A percentile compares a stretch with the other conserved stretches of the same genome.
These are phyloP conservation scores for Gnathonemus longibarbis DNA, from an alignment of 2,113 vertebrate genomes.

Conservation along the genomic window DNA sequence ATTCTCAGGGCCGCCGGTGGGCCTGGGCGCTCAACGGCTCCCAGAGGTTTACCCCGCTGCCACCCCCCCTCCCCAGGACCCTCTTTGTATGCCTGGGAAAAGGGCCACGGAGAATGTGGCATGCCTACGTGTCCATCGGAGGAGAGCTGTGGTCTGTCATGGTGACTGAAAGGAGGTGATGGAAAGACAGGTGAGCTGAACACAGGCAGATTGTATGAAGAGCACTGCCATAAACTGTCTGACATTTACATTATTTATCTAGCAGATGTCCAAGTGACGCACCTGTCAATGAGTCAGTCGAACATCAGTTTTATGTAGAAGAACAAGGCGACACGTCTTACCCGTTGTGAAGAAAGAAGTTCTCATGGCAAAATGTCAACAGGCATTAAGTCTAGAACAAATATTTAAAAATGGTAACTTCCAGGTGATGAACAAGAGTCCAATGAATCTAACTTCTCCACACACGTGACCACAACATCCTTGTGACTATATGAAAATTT, in stretches of 20 bases:
- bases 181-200: not conserved
- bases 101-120: not conserved
- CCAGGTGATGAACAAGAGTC: not conserved
- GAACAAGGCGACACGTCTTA: not conserved
- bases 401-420: not conserved
- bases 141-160: not conserved
- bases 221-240: not conserved
- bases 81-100: conserved; percentile 20
- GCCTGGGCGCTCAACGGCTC: not conserved
- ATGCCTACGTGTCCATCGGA: not conserved
- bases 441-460: not conserved
- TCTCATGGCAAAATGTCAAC: not conserved
- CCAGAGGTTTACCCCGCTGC: not conserved
- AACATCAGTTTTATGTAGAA: not conserved
- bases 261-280: not conserved
- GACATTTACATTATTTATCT: not conserved
- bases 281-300: not conserved
- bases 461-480: not conserved
- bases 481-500: not conserved
- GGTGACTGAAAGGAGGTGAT: not conserved
- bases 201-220: not conserved
- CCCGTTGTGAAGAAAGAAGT: not conserved
- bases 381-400: not conserved
- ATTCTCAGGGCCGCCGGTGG: not conserved
- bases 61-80: not conserved